Evolutionary conservation across 2,113 vertebrate genomes (phyloP).

Genomic region (Heterochromis multidens): DNA sequence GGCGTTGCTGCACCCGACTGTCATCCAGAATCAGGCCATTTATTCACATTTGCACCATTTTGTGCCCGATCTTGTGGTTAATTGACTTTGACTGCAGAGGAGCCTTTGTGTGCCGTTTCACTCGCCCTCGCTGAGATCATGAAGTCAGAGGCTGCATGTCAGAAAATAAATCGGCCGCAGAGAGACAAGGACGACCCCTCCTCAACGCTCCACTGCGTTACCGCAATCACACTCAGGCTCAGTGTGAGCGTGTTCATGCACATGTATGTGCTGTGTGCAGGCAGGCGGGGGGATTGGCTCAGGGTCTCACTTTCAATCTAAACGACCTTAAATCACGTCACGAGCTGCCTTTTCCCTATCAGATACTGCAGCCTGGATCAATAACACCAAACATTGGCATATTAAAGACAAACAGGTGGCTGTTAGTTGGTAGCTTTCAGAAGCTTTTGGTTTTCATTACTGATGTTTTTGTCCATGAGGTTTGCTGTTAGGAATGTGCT

Average conservation of each 20-base stretch:
- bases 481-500: neutral
- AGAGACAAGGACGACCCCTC: constrained; percentile 17
- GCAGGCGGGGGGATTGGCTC: neutral
- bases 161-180: constrained; percentile 1
- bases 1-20: neutral
- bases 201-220: neutral
- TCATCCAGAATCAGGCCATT: neutral
- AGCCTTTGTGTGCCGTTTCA: neutral
- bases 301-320: constrained; percentile 22
- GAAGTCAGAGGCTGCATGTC: neutral
- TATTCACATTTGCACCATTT: constrained; percentile 2
- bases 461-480: neutral
- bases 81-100: neutral
- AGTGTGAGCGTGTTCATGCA: neutral
- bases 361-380: neutral
- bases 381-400: neutral
- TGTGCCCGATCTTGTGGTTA: neutral
- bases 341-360: neutral
- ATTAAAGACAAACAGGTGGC: neutral
- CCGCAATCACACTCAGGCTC: neutral
- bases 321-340: constrained; percentile 9
- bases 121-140: neutral
- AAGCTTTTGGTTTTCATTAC: neutral
- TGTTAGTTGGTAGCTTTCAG: neutral
- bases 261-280: neutral